Base-by-base conservation (phyloP, 2,888 invertebrate genomes). In the Acrobasis repandana region DNA sequence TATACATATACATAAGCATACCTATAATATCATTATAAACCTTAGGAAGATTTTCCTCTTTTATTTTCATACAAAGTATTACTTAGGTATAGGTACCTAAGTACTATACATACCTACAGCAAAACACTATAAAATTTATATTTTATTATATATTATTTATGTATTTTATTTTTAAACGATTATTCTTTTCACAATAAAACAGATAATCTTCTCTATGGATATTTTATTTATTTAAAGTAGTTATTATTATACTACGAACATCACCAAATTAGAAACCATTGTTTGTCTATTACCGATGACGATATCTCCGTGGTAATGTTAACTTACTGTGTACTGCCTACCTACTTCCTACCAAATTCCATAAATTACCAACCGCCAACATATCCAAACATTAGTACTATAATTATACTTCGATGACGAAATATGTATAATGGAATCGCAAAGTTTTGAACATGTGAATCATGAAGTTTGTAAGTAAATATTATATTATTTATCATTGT, bases 361-460 rank as follows among this genome's bases (percentile, higher is more conserved):
- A 54, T 54, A 54, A 54, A 54, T 54, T 54, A 54, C 38, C 18
- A 9, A 15, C 9, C 54, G 54, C 54, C 43, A 16, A 18, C 54
- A 38, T 14, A 36, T 15, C 8, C 20, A 16, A 11, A 28, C 36
- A 52, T 36, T 34, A 52, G 34, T 36, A 52, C 11, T 52, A 36
- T 15, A 52, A 38, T 54, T 54, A 54, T 20, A 54, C 38, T n/a
- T 38, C n/a, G 18, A 54, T 54, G 52, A 54, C 54, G 38, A 38
- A 38, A 20, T 16, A 1, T 9, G n/a, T 48, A 61, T 36, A n/a
- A 34, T 28, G 20, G 10, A 52, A 9, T 52, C 34, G 11, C 16
- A 2, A 15, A 16, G 9, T 36, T 52, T 16, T 16, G 34, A 16
- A 15, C 3, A 11, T 38, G 18, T 38, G 38, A 38, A 54, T 54